These are phyloP conservation scores for Gallinago stenura DNA, from an alignment of 2,797 vertebrate species.

Conservation along the genomic window DNA sequence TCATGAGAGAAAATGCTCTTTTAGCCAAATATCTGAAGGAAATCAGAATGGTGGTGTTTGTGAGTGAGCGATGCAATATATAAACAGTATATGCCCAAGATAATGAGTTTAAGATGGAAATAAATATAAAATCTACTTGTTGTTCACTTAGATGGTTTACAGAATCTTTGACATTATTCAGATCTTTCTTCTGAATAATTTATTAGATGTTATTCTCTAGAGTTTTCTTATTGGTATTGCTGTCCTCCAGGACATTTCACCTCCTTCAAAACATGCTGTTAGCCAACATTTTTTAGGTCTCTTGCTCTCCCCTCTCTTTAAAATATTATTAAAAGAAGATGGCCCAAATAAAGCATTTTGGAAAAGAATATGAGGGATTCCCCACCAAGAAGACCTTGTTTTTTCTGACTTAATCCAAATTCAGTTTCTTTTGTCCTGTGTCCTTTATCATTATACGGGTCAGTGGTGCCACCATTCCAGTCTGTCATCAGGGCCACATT, in stretches of 20 bases:
- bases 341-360: background rate
- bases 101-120: background rate
- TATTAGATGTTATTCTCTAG: background rate
- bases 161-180: background rate
- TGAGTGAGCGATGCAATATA: background rate
- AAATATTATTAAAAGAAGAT: slow-evolving; percentile 2
- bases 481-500: slow-evolving; percentile 41
- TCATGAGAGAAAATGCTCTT: background rate
- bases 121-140: background rate
- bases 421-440: background rate
- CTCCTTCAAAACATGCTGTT: background rate
- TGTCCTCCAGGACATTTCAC: slow-evolving; percentile 4
- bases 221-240: background rate
- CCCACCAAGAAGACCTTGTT: background rate
- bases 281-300: background rate
- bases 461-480: background rate
- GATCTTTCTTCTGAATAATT: background rate
- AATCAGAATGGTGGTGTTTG: background rate
- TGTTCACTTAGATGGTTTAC: background rate
- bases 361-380: background rate
- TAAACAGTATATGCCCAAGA: background rate
- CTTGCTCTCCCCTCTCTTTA: background rate
- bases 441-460: slow-evolving; percentile 13
- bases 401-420: slow-evolving; percentile 11
- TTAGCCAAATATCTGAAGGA: background rate